Base-by-base conservation (phyloP, 2,888 invertebrate genomes). In the Spialia ferax region DNA sequence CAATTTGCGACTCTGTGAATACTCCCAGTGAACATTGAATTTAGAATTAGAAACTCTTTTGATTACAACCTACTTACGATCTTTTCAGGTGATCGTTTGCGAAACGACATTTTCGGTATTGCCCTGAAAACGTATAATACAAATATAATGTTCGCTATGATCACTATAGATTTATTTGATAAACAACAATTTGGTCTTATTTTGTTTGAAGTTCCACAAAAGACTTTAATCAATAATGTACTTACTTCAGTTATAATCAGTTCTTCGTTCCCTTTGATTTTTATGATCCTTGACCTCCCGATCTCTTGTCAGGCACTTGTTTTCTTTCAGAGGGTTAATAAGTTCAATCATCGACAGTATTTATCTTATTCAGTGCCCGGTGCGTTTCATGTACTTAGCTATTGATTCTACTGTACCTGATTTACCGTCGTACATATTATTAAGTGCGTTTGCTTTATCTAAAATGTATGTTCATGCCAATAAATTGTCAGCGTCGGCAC, bases 271-370 rank as follows among this genome's bases (percentile, higher is more conserved):
- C 56, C 35, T 64, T 64, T 64, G 56, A 64, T 57, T 50, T 29
- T 45, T 26, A 5, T 32, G 10, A 8, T 10, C 13, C 2, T 1
- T 57, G 64, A 65, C 57, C 64, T 65, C 64, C 22, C 50, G 50
- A 50, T 50, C 57, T 57, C 57, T 65, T 52, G 38, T 52, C 50
- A 52, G 18, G 11, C 23, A 57, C 64, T 65, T 65, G 50, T 65
- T 65, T 64, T 65, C 50, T 35, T 50, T 18, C 35, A 35, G 18
- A n/a, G 22, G 64, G 64, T 57, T 65, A 65, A 65, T 65, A 65
- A 45, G 64, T 65, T 65, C 50, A 65, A 65, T 56, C 50, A 38
- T 20, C 50, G 52, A 8, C 32, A 38, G 10, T 11, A 50, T 50
- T 35, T 32, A 56, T 52, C 48, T 56, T 20, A 10, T 13, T 29